Evolutionary conservation across 2,888 invertebrate genomes (phyloP).

Genomic region (Drosophila lutescens): DNA sequence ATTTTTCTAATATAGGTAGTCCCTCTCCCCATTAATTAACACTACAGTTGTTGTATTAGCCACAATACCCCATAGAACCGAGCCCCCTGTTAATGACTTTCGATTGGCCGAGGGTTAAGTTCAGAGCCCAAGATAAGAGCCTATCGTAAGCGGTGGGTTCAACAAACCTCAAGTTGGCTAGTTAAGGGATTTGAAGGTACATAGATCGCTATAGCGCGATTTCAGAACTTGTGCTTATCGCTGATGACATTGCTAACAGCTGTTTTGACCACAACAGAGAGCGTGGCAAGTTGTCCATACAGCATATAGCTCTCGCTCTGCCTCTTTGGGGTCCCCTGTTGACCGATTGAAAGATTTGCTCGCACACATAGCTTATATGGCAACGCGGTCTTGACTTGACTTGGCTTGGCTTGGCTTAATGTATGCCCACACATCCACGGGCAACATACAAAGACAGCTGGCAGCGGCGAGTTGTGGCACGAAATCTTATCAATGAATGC

Average conservation of each 20-base stretch:
- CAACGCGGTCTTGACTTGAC: slow-evolving; percentile 34
- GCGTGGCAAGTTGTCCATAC: slow-evolving; percentile 14
- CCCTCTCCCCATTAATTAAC: slow-evolving; percentile 11
- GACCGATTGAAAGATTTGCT: slow-evolving; percentile 43
- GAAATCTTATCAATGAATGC: slow-evolving; percentile 79
- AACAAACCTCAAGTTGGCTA: slow-evolving; percentile 33
- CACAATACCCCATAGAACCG: slow-evolving; percentile 15
- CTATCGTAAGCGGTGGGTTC: slow-evolving; percentile 20
- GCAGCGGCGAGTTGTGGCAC: slow-evolving; percentile 56
- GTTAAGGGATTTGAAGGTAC: slow-evolving; percentile 18
- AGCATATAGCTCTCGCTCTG: slow-evolving; percentile 10
- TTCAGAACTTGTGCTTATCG: slow-evolving; percentile 25
- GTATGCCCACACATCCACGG: slow-evolving; percentile 68
- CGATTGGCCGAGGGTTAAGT: slow-evolving; percentile 34
- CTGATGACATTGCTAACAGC: slow-evolving; percentile 32
- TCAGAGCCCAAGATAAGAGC: slow-evolving; percentile 38
- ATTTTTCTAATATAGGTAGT: slow-evolving; percentile 1
- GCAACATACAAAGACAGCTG: slow-evolving; percentile 26
- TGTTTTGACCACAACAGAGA: slow-evolving; percentile 24
- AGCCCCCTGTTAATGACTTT: slow-evolving; percentile 35
- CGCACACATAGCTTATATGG: slow-evolving; percentile 64
- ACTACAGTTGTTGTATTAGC: slow-evolving; percentile 14
- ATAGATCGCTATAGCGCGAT: slow-evolving; percentile 10
- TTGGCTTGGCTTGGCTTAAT: slow-evolving; percentile 56
- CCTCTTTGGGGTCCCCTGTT: slow-evolving; percentile 13